These are phyloP conservation scores for Drosophila fungiperda DNA, from an alignment of 2,888 invertebrate species.

Conservation along the genomic window DNA sequence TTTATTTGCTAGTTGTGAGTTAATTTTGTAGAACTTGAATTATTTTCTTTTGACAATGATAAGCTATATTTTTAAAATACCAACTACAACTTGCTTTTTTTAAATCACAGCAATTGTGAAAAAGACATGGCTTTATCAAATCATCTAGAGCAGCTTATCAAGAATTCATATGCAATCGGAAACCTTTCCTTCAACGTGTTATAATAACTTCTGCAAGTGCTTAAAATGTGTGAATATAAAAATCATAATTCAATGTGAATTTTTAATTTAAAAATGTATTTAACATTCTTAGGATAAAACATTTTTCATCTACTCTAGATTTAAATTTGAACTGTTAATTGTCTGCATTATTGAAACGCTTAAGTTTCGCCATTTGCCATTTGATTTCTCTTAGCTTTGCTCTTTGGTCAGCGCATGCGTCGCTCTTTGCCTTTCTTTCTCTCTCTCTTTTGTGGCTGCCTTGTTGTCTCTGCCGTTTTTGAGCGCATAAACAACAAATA, in stretches of 20 bases:
- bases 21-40: not conserved
- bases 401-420: slow-evolving; percentile 25
- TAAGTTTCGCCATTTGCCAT: not conserved
- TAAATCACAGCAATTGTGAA: rapidly evolving
- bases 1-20: not conserved
- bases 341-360: not conserved
- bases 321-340: not conserved
- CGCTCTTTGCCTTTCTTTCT: not conserved
- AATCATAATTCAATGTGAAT: not conserved
- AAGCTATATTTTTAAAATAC: not conserved
- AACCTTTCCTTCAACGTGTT: rapidly evolving
- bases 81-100: not conserved
- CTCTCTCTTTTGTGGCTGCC: not conserved
- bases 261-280: not conserved
- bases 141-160: no score
- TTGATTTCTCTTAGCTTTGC: slow-evolving; percentile 19
- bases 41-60: not conserved
- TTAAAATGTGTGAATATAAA: not conserved
- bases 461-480: slow-evolving; percentile 12
- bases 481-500: slow-evolving; percentile 53
- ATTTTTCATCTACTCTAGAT: not conserved
- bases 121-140: not conserved
- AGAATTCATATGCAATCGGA: not conserved
- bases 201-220: not conserved
- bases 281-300: not conserved